Base-by-base conservation (phyloP, 2,888 invertebrate genomes). In the Drosophila meridionalis region DNA sequence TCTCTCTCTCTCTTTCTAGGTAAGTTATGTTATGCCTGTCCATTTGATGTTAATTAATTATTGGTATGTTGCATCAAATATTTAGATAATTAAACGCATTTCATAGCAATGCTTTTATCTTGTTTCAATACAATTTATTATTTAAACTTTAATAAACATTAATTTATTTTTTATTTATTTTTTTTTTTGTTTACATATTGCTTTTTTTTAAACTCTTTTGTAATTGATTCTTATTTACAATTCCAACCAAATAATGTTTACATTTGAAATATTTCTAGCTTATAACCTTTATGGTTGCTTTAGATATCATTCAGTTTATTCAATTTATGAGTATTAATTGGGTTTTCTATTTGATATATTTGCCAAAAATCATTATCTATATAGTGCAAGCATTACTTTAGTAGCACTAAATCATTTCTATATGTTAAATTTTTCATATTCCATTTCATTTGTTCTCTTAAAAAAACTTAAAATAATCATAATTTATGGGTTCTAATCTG, bases 1-100 rank as follows among this genome's bases (percentile, higher is more conserved):
- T 47, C n/a, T 47, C 34, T 43, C 36, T 64, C 2, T 87, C 55
- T 84, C 74, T 50, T 89, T 85, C 6, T 57, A 89, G 85, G 85
- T 85, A 85, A 85, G 84, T 85, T 73, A 34, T 20, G 14, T 43
- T 42, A n/a, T 36, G 40, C 12, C 45, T 36, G 42, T 61, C 50
- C 5, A 20, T 55, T 76, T 38, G 55, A 52, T 66, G 53, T 38
- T 61, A 50, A 66, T 68, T 66, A 55, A 82, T 70, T 68, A 60
- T 64, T 73, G 89, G 87, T 89, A 84, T 84, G 76, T 79, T 40
- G 55, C 56, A 47, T 60, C 52, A 62, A 32, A 47, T 62, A 53
- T 11, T 26, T 28, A 32, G 5, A 32, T 50, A 61, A 58, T 42
- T 45, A 69, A 64, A 34, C 58, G 40, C 11, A 40, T 43, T 34